Evolutionary conservation across 2,797 vertebrate genomes (phyloP).

Genomic region (Kryptopterus vitreolus): DNA sequence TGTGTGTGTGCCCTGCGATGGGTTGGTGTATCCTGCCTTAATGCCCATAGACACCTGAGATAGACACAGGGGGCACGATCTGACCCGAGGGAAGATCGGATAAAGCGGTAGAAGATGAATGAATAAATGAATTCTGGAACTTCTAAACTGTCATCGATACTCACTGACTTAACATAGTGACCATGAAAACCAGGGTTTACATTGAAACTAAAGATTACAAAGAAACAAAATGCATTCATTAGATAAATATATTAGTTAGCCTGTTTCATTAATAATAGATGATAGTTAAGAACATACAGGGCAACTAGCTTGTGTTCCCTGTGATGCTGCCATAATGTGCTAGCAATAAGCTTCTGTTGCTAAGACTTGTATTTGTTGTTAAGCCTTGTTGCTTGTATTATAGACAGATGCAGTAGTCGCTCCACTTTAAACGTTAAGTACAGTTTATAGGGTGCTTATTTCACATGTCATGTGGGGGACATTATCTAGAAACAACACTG

Average conservation of each 20-base stretch:
- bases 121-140: background rate
- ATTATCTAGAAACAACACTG: background rate
- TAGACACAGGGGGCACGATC: no score
- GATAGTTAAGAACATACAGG: background rate
- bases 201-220: background rate
- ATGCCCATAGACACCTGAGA: no score
- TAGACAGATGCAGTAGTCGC: no score
- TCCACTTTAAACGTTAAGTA: no score
- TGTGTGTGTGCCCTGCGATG: no score
- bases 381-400: no score
- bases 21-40: no score
- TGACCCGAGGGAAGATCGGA: no score
- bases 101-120: no score
- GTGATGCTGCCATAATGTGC: background rate
- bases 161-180: background rate
- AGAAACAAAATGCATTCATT: background rate
- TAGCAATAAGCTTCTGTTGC: background rate
- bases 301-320: background rate
- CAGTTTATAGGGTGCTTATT: no score
- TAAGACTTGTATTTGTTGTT: no score
- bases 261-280: background rate
- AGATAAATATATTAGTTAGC: background rate
- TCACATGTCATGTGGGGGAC: background rate
- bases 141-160: no score
- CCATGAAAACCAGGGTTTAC: background rate